These are phyloP conservation scores for Zoanthus sociatus DNA, from an alignment of 92 coral and sea anemone species.

Conservation along the genomic window DNA sequence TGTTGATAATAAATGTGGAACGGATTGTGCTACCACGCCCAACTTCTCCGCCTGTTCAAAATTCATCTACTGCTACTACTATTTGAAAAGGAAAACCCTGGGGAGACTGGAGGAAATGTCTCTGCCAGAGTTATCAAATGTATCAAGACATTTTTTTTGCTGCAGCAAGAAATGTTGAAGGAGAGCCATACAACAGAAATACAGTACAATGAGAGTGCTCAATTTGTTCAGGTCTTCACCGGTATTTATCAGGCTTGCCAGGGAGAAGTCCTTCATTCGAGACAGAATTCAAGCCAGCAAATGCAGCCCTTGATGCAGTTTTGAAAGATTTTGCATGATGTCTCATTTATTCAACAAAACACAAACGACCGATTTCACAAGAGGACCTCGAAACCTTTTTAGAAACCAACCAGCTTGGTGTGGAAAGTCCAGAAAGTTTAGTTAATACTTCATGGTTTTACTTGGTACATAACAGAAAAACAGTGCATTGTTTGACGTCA, in stretches of 20 bases:
- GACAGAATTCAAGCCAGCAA: neutral
- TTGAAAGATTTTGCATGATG: conserved; percentile 45
- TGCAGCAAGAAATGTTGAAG: neutral
- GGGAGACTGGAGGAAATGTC: no score
- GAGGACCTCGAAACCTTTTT: conserved; percentile 51
- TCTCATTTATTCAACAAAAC: conserved; percentile 44
- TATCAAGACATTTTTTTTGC: neutral
- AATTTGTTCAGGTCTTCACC: conserved; percentile 20
- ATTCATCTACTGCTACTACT: no score
- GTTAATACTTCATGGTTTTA: conserved; percentile 65
- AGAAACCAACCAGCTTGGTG: conserved; percentile 19
- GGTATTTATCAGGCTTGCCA: conserved; percentile 43
- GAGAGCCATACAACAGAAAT: neutral
- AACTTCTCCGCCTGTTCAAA: no score
- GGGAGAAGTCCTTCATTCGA: conserved; percentile 40
- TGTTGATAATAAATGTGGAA: no score
- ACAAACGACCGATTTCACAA: conserved; percentile 35
- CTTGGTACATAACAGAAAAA: neutral
- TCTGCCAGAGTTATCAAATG: no score
- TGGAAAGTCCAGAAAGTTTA: neutral
- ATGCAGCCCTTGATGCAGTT: conserved; percentile 37
- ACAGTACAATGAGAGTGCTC: neutral
- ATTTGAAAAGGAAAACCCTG: no score
- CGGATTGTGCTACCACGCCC: no score
- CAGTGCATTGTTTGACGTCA: neutral